phyloP scores from a whole-genome alignment of 92 coral and sea anemone genomes.

The Desmophyllum pertusum region DNA sequence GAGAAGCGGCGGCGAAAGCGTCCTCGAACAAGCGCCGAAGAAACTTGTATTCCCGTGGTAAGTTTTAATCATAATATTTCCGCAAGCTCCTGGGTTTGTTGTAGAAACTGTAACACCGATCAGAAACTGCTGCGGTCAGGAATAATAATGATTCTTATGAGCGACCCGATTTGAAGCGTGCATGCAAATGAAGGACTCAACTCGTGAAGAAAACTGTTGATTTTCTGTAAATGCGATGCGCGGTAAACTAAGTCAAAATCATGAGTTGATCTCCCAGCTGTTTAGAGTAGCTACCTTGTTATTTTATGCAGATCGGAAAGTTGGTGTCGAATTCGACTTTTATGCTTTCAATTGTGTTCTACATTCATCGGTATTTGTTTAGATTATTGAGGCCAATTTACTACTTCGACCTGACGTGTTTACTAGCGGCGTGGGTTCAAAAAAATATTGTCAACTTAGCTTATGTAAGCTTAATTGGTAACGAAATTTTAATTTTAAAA shows the following conservation, averaged over 20 bases:
- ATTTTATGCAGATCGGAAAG: conserved; percentile 13
- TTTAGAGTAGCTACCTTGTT: not conserved
- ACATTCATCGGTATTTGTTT: not conserved
- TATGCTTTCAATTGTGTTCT: not conserved
- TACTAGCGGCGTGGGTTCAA: not conserved
- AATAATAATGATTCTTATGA: not conserved
- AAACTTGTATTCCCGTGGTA: not conserved
- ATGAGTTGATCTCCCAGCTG: not conserved
- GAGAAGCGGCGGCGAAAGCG: not conserved
- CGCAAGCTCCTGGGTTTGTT: not conserved
- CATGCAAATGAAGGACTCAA: not conserved
- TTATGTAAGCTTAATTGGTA: not conserved
- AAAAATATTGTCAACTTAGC: not conserved
- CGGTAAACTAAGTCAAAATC: not conserved
- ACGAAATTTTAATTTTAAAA: not conserved
- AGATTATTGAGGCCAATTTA: not conserved
- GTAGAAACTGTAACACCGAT: not conserved
- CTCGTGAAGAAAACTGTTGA: not conserved
- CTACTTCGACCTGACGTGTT: not conserved
- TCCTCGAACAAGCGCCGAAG: not conserved
- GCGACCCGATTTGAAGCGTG: not conserved
- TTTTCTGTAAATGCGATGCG: not conserved
- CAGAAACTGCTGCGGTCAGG: not conserved
- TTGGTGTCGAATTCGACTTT: not conserved
- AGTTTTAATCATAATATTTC: not conserved